A percentile compares a stretch with the other conserved stretches of the same genome.
phyloP scores from a whole-genome alignment of 1,140 invertebrate genomes.

The Drosophila arawakana region DNA sequence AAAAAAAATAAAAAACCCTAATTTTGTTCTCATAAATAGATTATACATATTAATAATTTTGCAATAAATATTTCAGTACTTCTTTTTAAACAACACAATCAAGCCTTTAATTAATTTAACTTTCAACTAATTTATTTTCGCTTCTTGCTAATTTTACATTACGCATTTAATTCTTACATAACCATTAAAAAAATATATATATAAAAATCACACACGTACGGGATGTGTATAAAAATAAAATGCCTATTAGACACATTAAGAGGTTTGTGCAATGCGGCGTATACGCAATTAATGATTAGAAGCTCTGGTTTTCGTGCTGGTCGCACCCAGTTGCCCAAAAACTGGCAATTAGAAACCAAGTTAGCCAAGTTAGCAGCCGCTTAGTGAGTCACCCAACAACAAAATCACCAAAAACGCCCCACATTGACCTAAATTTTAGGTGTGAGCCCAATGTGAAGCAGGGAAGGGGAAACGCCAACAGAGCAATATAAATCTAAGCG shows the following conservation, averaged over 20 bases:
- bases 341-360: constrained; percentile 70
- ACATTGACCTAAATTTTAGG: constrained; percentile 67
- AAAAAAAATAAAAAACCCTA: too few species aligned
- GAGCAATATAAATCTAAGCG: constrained; percentile 61
- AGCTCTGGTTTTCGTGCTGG: constrained; percentile 40
- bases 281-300: constrained; percentile 57
- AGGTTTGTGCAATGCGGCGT: constrained; percentile 40
- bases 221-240: constrained; percentile 42
- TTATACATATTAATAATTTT: too few species aligned
- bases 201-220: constrained; percentile 23
- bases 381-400: constrained; percentile 59
- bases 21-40: too few species aligned
- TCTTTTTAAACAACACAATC: too few species aligned
- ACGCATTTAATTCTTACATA: background rate
- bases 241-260: constrained; percentile 41
- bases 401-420: constrained; percentile 45
- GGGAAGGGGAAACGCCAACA: constrained; percentile 16
- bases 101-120: too few species aligned
- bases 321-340: constrained; percentile 46
- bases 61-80: too few species aligned
- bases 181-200: background rate
- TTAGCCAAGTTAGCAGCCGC: constrained; percentile 54
- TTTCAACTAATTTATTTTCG: too few species aligned
- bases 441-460: constrained; percentile 22
- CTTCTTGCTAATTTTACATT: background rate